Evolutionary conservation across 2,797 vertebrate genomes (phyloP).

Genomic region (Leuciscus waleckii): DNA sequence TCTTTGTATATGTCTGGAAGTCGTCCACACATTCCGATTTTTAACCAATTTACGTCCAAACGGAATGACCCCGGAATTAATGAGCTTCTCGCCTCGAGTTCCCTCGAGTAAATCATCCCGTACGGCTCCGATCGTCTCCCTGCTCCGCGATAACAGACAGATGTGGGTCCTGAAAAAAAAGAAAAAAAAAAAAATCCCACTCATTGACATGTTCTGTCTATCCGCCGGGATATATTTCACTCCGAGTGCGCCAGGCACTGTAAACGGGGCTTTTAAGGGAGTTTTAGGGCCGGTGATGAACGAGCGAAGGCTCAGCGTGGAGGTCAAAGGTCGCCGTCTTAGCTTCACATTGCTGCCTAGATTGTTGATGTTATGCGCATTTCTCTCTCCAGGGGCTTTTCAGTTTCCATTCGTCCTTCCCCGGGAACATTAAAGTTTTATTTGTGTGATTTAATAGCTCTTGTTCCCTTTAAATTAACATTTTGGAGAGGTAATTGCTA

Average conservation of each 20-base stretch:
- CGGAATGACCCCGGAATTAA: slow-evolving; percentile 97
- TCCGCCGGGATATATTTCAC: slow-evolving; percentile 89
- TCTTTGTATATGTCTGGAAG: slow-evolving; percentile 95
- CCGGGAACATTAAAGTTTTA: slow-evolving; percentile 70
- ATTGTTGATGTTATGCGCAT: slow-evolving; percentile 79
- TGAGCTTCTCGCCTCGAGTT: slow-evolving; percentile 92
- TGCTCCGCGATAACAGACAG: slow-evolving; percentile 85
- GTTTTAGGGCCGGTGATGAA: slow-evolving; percentile 90
- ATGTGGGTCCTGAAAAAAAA: slow-evolving; percentile 78
- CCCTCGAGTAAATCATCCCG: slow-evolving; percentile 94
- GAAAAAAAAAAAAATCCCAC: slow-evolving; percentile 82
- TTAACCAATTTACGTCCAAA: slow-evolving; percentile 97
- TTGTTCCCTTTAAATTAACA: slow-evolving; percentile 72
- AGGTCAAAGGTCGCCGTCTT: slow-evolving; percentile 87
- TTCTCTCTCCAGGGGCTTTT: slow-evolving; percentile 72
- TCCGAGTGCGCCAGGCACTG: slow-evolving; percentile 80
- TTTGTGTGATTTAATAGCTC: slow-evolving; percentile 72
- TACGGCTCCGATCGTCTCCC: slow-evolving; percentile 79
- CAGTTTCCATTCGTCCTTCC: slow-evolving; percentile 55
- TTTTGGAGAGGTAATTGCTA: slow-evolving; percentile 59
- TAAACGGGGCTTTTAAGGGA: slow-evolving; percentile 92
- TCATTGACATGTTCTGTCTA: slow-evolving; percentile 90
- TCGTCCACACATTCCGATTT: slow-evolving; percentile 88
- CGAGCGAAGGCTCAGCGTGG: slow-evolving; percentile 84
- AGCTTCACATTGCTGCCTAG: slow-evolving; percentile 71